A percentile compares a stretch with the other conserved stretches of the same genome.
Conservation (phyloP, 92 coral and sea anemone species). For the Palythoa caribaeorum region DNA sequence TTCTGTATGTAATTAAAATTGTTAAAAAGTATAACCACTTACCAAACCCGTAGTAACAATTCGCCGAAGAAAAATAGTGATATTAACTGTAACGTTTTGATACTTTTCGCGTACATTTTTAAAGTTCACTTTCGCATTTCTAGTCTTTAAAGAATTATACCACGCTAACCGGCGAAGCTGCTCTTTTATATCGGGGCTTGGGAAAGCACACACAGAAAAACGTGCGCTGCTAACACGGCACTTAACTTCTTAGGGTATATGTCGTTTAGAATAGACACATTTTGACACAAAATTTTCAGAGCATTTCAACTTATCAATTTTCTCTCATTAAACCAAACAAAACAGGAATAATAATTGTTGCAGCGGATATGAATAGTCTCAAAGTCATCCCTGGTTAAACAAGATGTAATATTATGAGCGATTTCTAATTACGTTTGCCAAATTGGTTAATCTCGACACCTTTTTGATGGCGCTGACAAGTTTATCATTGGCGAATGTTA, state of each 20-base stretch:
- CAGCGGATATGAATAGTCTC: conserved; percentile 42
- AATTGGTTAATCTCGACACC: conserved; percentile 24
- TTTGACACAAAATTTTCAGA: conserved; percentile 34
- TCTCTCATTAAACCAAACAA: conserved; percentile 28
- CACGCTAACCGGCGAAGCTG: not conserved
- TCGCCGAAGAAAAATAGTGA: not conserved
- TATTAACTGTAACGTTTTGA: not conserved
- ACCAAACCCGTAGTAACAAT: conserved; percentile 7
- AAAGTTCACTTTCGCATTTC: not conserved
- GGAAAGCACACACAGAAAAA: not conserved
- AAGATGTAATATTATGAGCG: conserved; percentile 1
- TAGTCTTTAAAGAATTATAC: not conserved
- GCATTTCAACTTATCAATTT: conserved; percentile 22
- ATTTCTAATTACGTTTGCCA: conserved; percentile 37
- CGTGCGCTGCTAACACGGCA: not conserved
- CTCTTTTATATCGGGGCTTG: not conserved
- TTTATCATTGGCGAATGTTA: not conserved
- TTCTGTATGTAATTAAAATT: not conserved
- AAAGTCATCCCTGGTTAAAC: conserved; percentile 34
- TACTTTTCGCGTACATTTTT: conserved; percentile 6
- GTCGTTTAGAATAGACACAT: conserved; percentile 34
- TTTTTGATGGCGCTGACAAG: not conserved
- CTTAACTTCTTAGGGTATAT: not conserved
- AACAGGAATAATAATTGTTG: conserved; percentile 10
- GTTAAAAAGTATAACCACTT: not conserved